Base-by-base conservation (phyloP, 2,888 invertebrate genomes). In the Rotaria magnacalcarata region DNA sequence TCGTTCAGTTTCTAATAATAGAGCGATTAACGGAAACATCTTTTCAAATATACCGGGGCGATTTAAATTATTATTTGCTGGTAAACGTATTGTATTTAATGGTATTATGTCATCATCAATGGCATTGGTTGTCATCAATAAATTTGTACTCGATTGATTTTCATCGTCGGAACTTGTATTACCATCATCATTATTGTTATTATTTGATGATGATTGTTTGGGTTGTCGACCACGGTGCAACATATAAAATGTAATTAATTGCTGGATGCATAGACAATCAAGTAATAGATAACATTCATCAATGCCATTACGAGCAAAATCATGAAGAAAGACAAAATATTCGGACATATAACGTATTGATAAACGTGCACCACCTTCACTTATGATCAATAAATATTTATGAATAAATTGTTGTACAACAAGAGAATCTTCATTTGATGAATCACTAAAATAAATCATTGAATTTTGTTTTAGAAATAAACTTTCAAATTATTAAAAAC, bases 261-360 rank as follows among this genome's bases (percentile, higher is more conserved):
- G 67, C 50, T 86, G 80, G 5, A 56, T 56, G 21, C 84, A 47
- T 27, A 50, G 27, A 43, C 47, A 58, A 21, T 58, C 84, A 10
- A 86, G 50, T 58, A 86, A 52, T 3, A 60, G 8, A n/a, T 60
- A 58, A 47, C 58, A 84, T 58, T 86, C 58, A 47, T 84, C 58
- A 34, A 60, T 50, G 21, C 85, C 85, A n/a, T 84, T 58, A n/a
- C 85, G 84, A 21, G 84, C 84, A 34, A 50, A 86, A 56, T 86
- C 85, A 24, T 47, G 84, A 27, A 86, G 56, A 58, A 84, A 86
- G 2, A 14, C 60, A 50, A 86, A 86, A 41, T 84, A 86, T 52
- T 86, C 85, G 8, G 14, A 24, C 85, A 86, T 86, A 60, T 86
- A 58, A 7, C 85, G 84, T 41, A 86, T 86, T 10, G 84, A 34